phyloP scores from a whole-genome alignment of 2,888 invertebrate species.

The Tetragonisca angustula region DNA sequence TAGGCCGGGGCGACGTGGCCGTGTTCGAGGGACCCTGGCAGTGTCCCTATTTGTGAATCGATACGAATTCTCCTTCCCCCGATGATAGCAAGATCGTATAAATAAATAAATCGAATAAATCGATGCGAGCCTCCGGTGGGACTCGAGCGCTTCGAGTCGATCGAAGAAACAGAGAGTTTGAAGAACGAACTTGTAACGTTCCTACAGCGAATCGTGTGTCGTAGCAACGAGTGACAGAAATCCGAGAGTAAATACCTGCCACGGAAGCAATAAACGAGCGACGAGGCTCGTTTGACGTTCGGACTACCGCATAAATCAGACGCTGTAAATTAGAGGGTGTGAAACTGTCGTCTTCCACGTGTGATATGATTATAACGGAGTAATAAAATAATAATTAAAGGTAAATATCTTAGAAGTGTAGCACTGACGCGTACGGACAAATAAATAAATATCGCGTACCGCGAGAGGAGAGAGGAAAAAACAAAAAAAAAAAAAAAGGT shows the following conservation, averaged over 20 bases:
- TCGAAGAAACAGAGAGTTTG: not conserved
- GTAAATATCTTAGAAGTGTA: not conserved
- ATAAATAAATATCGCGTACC: not conserved
- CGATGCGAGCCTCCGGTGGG: not conserved
- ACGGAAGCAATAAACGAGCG: slow-evolving; percentile 19
- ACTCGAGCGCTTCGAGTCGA: not conserved
- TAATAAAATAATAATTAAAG: not conserved
- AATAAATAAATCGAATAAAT: too few species aligned
- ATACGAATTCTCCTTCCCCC: not conserved
- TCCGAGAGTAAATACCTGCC: slow-evolving; percentile 7
- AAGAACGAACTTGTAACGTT: not conserved
- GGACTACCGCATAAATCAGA: not conserved
- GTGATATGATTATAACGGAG: not conserved
- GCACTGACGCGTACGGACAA: not conserved
- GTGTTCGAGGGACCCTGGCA: not conserved
- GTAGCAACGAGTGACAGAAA: not conserved
- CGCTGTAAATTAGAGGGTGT: not conserved
- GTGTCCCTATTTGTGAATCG: slow-evolving; percentile 4
- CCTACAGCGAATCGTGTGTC: not conserved
- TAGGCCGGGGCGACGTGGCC: not conserved
- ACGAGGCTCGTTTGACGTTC: not conserved
- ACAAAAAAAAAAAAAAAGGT: too few species aligned
- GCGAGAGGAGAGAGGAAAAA: not conserved
- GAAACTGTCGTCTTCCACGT: slow-evolving; percentile 51
- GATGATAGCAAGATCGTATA: not conserved